These are phyloP conservation scores for Selene dorsalis DNA, from an alignment of 2,797 vertebrate genomes.

Conservation along the genomic window DNA sequence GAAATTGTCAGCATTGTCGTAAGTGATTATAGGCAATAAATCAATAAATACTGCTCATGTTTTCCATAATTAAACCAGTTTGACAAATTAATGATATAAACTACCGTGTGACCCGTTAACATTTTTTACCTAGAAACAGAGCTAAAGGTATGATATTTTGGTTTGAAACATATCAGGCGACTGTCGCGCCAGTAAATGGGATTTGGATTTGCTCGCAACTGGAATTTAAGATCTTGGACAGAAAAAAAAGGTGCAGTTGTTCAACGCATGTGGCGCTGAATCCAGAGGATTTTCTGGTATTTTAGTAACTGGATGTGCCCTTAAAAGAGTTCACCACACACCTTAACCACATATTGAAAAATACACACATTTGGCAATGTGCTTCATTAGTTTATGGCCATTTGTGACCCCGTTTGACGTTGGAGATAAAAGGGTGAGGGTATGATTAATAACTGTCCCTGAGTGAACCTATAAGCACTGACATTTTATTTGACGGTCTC, in stretches of 20 bases:
- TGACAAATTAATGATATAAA: slow-evolving; percentile 15
- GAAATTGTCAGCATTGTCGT: slow-evolving; percentile 9
- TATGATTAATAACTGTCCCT: slow-evolving; percentile 61
- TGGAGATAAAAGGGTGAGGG: slow-evolving; percentile 34
- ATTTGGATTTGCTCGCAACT: slow-evolving; percentile 21
- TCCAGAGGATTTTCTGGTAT: slow-evolving; percentile 21
- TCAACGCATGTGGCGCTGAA: slow-evolving; percentile 3
- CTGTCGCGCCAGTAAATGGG: slow-evolving; percentile 21
- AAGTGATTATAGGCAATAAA: not conserved
- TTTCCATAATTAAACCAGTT: slow-evolving; percentile 25
- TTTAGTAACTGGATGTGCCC: slow-evolving; percentile 21
- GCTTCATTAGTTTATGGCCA: slow-evolving; percentile 20
- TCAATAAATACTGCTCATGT: not conserved
- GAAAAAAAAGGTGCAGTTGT: slow-evolving; percentile 14
- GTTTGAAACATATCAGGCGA: slow-evolving; percentile 19
- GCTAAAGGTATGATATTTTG: slow-evolving; percentile 15
- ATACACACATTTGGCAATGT: slow-evolving; percentile 5
- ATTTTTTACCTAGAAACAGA: slow-evolving; percentile 11
- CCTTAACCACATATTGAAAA: slow-evolving; percentile 30
- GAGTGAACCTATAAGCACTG: slow-evolving; percentile 38
- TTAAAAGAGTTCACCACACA: slow-evolving; percentile 19
- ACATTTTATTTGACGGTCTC: slow-evolving; percentile 64
- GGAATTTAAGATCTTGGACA: slow-evolving; percentile 15
- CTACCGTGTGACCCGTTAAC: not conserved
- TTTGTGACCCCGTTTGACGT: slow-evolving; percentile 35